Evolutionary conservation across 1,140 invertebrate species (phyloP).

Genomic region (Zophobas atratus): DNA sequence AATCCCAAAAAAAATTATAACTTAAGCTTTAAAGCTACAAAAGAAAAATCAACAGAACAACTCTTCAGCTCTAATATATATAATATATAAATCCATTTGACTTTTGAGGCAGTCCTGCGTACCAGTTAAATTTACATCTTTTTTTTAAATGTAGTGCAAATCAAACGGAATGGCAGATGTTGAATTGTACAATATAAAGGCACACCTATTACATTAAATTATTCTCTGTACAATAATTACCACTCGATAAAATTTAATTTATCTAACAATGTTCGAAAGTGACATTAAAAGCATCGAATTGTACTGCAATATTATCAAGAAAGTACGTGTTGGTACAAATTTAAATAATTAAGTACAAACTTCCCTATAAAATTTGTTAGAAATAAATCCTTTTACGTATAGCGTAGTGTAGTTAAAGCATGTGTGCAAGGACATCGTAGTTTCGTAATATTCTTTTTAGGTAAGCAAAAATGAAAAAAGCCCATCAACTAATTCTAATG

Average conservation of each 20-base stretch:
- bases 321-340: constrained; percentile 39
- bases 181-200: constrained; percentile 66
- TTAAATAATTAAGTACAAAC: constrained; percentile 38
- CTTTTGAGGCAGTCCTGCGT: constrained; percentile 38
- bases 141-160: constrained; percentile 27
- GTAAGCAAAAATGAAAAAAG: constrained; percentile 23
- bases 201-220: constrained; percentile 64
- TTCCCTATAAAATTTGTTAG: constrained; percentile 7
- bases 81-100: constrained; percentile 15
- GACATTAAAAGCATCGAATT: constrained; percentile 49
- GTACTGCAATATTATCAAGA: constrained; percentile 46
- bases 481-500: constrained; percentile 13
- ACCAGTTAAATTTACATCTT: constrained; percentile 24
- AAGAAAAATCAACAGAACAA: constrained; percentile 28
- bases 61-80: constrained; percentile 18
- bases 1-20: not conserved
- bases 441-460: constrained; percentile 14
- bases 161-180: constrained; percentile 53
- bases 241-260: constrained; percentile 45
- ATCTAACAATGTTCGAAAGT: constrained; percentile 42
- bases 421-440: constrained; percentile 31
- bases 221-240: constrained; percentile 55
- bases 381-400: constrained; percentile 26
- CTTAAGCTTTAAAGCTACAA: constrained; percentile 7
- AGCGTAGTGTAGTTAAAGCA: constrained; percentile 32